Percentiles rank a stretch among this genome's conserved stretches.
These are phyloP conservation scores for Peromyscus californicus DNA, from an alignment of 2,113 vertebrate species.

Conservation along the genomic window DNA sequence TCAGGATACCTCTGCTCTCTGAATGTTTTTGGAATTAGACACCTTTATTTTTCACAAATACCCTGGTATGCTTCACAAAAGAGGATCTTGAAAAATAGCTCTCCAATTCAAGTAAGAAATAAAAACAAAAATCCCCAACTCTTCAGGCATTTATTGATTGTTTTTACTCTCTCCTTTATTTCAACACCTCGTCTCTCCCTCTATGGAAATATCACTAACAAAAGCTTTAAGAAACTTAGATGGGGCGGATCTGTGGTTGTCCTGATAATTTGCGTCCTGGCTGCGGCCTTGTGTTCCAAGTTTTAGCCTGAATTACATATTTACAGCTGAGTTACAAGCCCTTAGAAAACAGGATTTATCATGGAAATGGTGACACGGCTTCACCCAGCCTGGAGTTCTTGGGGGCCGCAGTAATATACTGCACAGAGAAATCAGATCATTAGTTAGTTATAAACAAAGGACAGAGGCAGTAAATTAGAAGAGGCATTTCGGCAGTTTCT, in stretches of 20 bases:
- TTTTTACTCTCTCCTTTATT: not conserved
- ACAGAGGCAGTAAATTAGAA: conserved; percentile 88
- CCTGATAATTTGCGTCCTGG: conserved; percentile 79
- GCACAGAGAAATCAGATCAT: conserved; percentile 86
- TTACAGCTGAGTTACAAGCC: conserved; percentile 87
- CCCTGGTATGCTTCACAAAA: not conserved
- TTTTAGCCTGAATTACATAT: conserved; percentile 86
- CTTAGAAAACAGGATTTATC: conserved; percentile 87
- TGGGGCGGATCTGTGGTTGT: not conserved
- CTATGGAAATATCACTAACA: not conserved
- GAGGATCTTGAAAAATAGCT: conserved; percentile 46
- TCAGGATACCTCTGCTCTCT: not conserved
- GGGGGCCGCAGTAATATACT: conserved; percentile 85
- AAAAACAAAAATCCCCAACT: conserved; percentile 46
- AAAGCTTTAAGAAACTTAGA: conserved; percentile 42
- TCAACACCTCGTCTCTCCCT: not conserved
- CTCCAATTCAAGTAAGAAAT: conserved; percentile 74
- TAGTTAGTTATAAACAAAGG: conserved; percentile 89
- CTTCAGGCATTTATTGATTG: conserved; percentile 62
- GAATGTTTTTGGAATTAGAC: not conserved
- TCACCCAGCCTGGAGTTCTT: conserved; percentile 78
- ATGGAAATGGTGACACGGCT: conserved; percentile 82
- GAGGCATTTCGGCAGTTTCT: conserved; percentile 86
- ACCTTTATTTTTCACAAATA: not conserved
- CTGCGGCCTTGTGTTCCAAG: conserved; percentile 81